Base-by-base conservation (phyloP, 2,113 vertebrate genomes). In the Hemiscyllium ocellatum region DNA sequence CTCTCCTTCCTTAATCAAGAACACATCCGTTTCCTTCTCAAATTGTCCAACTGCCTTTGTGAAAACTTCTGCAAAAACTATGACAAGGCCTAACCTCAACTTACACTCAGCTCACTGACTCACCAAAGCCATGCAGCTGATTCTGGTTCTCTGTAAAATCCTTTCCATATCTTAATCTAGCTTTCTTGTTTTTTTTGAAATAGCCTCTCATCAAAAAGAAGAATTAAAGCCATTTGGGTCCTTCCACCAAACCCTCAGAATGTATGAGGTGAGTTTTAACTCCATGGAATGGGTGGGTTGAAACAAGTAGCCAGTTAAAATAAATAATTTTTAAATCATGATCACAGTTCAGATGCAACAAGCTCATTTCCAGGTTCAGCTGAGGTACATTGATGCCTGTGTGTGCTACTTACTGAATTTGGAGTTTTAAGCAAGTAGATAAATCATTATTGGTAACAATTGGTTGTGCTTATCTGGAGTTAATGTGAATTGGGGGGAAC, bases 1-100 rank as follows among this genome's bases (percentile, higher is more conserved):
- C 94, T 50, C 69, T 95, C 69, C 94, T 72, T 95, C 42, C 94
- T 95, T 70, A 95, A 95, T 70, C 94, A 95, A 69, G 42, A 72
- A 72, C 69, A 50, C 69, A 72, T 95, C 94, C 94, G 47, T 70
- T 95, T 95, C 94, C 94, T 72, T 50, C 12, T 47, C 42, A 50
- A 50, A 29, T 76, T 15, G 15, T 90, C 61, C 52, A 61, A 33
- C 26, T 33, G 87, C 4, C 80, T 83, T 90, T 95, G 37, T 95
- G 10, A 10, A 26, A 26, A 29, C 4, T 50, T 94, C 20, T 94
- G 91, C 42, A 65, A 20, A 83, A 83, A 4, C 37, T 47, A 17
- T 83, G 80, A 83, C 37, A 83, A 47, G 19, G 17, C 19, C 42
- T 0, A 1, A 83, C 80, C 33, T 22, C 33, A 37, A 10, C 19